Conservation (phyloP, 2,888 invertebrate genomes). For the Coleophora deauratella region DNA sequence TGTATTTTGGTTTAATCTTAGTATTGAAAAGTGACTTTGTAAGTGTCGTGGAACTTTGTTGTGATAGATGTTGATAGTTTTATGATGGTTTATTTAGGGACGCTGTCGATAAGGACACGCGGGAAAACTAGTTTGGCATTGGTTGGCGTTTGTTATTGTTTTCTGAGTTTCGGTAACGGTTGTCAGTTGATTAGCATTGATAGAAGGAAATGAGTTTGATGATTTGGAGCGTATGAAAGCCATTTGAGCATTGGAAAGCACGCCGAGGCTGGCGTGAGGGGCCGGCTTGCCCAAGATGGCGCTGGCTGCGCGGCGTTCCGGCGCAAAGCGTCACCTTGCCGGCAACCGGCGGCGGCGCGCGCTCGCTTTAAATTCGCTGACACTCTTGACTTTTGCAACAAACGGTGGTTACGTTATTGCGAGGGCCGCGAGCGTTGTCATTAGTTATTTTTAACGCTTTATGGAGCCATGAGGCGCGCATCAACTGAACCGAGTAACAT, state of each 20-base stretch:
- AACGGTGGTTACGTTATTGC: constrained; percentile 55
- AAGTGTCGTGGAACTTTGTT: constrained; percentile 18
- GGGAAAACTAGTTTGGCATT: constrained; percentile 43
- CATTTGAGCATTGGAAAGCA: constrained; percentile 30
- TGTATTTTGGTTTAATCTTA: constrained; percentile 13
- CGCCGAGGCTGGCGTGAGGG: constrained; percentile 49
- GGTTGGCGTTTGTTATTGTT: constrained; percentile 4
- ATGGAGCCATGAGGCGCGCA: constrained; percentile 27
- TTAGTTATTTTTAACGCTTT: constrained; percentile 67
- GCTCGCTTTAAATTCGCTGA: constrained; percentile 55
- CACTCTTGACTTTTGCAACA: constrained; percentile 56
- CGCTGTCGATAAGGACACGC: constrained; percentile 46
- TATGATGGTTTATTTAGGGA: constrained; percentile 33
- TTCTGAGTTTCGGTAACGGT: too few relatives aligned
- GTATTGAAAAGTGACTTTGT: constrained; percentile 1
- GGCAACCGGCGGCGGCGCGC: constrained; percentile 47
- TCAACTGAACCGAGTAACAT: constrained; percentile 45
- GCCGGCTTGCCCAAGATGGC: constrained; percentile 53
- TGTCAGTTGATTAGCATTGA: too few relatives aligned
- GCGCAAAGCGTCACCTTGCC: constrained; percentile 37
- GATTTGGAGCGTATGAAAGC: background rate
- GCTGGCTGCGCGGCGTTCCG: constrained; percentile 67
- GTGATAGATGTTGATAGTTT: constrained; percentile 29
- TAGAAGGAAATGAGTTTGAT: background rate
- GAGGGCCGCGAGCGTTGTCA: constrained; percentile 68